Evolutionary conservation across 2,113 vertebrate genomes (phyloP), one percentile per base, ranked within the genome.

Genomic region (Pygoscelis antarcticus): DNA sequence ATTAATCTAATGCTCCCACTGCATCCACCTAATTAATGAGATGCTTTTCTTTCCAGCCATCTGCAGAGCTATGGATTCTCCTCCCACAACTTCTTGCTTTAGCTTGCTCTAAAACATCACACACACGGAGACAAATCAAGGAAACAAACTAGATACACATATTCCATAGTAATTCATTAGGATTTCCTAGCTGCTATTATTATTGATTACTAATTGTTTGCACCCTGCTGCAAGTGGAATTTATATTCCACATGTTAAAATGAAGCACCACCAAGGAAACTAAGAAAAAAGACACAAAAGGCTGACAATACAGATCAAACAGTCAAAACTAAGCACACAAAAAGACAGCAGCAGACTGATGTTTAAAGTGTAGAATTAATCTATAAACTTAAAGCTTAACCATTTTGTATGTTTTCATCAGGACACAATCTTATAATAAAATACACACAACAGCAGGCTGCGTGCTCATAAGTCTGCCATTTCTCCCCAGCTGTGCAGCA

Each of bases 1-100:
- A 87, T 91, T 92, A 95, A 89, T 94, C 93, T 64, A 66, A 95
- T 83, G 93, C 64, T 96, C 95, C 92, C 90, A 70, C 90, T 70
- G 85, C 96, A 93, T 66, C 79, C 64, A 74, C 85, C 85, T 77
- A 36, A 61, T 70, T 44, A 94, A 91, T 93, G 77, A 91, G 84
- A 95, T 80, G 71, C 32, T 95, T 96, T 87, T 96, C 88, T 77
- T 93, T 64, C 82, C 88, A 93, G 62, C 64, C 85, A 90, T 90
- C 71, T 92, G 90, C 79, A 94, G 75, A 83, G 64, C 79, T 62
- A 19, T 17, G 68, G 62, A 90, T 88, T 94, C 92, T 91, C 92
- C 83, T 90, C 92, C 79, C 83, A 38, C 88, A 88, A 17, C 20
- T 86, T 91, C 89, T 81, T 79, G 30, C 34, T 91, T 93, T 23